Percentiles rank a stretch among this genome's conserved stretches.
Evolutionary conservation across 2,888 invertebrate genomes (phyloP).

Genomic region (Sesamia inferens): DNA sequence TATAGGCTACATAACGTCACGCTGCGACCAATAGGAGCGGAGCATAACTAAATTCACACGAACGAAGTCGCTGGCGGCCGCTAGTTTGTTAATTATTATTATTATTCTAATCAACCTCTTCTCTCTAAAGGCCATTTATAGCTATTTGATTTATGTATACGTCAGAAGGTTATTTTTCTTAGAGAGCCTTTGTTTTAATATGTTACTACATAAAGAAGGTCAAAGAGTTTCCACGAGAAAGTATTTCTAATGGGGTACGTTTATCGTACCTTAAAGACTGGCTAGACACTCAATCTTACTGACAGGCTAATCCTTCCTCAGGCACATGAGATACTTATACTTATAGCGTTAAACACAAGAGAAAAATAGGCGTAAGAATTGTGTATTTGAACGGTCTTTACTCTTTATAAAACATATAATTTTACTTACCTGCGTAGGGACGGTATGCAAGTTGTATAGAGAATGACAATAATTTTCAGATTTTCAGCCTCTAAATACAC

Average conservation of each 20-base stretch:
- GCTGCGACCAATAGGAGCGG: no score
- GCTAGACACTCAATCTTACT: slow-evolving; percentile 19
- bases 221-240: background rate
- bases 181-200: background rate
- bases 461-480: background rate
- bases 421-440: background rate
- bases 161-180: background rate
- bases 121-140: background rate
- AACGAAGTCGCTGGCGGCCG: no score
- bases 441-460: background rate
- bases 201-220: background rate
- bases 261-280: background rate
- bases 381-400: background rate
- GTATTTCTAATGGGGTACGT: background rate
- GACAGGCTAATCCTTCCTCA: slow-evolving; percentile 8
- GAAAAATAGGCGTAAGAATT: background rate
- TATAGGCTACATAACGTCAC: no score
- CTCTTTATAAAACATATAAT: background rate
- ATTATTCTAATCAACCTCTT: background rate
- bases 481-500: slow-evolving; percentile 1
- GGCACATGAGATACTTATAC: background rate
- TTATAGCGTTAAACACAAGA: background rate
- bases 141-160: no score
- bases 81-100: background rate
- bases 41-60: no score